phyloP scores from a whole-genome alignment of 2,888 invertebrate species.

The Blastobasis adustella region DNA sequence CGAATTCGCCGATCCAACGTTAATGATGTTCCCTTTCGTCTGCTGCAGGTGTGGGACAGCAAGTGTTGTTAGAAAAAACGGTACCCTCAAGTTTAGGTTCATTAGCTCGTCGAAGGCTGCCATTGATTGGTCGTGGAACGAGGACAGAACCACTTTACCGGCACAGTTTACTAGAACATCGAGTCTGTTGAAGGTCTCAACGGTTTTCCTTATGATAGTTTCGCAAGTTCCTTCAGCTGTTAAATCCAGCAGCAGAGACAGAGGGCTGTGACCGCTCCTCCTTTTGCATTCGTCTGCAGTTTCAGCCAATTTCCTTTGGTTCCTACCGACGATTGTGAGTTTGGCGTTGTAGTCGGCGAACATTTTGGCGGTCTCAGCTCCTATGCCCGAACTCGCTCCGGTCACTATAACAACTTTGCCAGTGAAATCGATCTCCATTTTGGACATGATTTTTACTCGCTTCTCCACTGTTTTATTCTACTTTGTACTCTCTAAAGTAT shows the following conservation, averaged over 20 bases:
- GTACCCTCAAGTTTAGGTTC: constrained; percentile 84
- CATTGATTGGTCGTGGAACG: constrained; percentile 85
- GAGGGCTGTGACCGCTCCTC: constrained; percentile 22
- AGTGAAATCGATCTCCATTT: constrained; percentile 32
- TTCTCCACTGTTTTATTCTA: no score
- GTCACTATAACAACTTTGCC: constrained; percentile 43
- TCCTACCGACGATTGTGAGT: constrained; percentile 39
- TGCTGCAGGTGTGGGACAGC: constrained; percentile 85
- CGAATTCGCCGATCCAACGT: constrained; percentile 84
- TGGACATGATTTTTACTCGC: background rate
- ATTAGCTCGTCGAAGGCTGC: constrained; percentile 88
- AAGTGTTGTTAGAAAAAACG: constrained; percentile 83
- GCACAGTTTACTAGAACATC: constrained; percentile 89
- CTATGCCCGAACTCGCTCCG: constrained; percentile 40
- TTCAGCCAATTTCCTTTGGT: constrained; percentile 32
- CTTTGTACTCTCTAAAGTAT: no score
- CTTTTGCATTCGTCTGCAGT: constrained; percentile 29
- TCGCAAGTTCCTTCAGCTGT: constrained; percentile 77
- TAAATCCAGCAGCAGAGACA: constrained; percentile 71
- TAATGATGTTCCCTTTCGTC: constrained; percentile 87
- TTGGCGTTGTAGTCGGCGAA: constrained; percentile 40
- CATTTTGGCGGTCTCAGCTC: constrained; percentile 38
- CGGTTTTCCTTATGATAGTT: constrained; percentile 77
- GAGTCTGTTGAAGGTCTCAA: constrained; percentile 77
- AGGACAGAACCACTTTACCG: constrained; percentile 71